Evolutionary conservation across 2,797 vertebrate species (phyloP).

Genomic region (Champsocephalus esox): DNA sequence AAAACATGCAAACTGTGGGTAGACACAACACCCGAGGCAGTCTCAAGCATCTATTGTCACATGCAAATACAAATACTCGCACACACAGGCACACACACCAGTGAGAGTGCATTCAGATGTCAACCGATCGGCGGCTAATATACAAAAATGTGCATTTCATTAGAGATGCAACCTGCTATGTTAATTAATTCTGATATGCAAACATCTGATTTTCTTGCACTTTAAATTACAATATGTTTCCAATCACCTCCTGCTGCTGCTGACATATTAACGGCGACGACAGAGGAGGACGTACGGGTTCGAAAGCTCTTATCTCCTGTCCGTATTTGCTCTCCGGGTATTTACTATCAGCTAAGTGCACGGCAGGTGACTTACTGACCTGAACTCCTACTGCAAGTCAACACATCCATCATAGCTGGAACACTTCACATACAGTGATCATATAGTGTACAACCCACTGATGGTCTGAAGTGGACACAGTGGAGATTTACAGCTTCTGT

Average conservation of each 20-base stretch:
- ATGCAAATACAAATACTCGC: conserved; percentile 42
- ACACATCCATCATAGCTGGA: conserved; percentile 62
- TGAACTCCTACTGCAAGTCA: conserved; percentile 49
- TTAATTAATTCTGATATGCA: conserved; percentile 32
- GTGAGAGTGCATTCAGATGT: conserved; percentile 34
- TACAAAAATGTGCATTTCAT: conserved; percentile 49
- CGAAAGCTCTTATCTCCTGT: conserved; percentile 65
- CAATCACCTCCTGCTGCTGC: conserved; percentile 41
- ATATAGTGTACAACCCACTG: conserved; percentile 29
- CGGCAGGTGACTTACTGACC: conserved; percentile 58
- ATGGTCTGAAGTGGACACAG: conserved; percentile 23
- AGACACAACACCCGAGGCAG: conserved; percentile 60
- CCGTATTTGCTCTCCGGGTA: conserved; percentile 67
- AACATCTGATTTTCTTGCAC: conserved; percentile 16
- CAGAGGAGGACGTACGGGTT: conserved; percentile 48
- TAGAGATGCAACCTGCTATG: conserved; percentile 12
- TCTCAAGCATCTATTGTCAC: conserved; percentile 30
- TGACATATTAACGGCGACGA: conserved; percentile 49
- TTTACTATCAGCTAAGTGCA: conserved; percentile 72
- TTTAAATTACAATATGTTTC: conserved; percentile 23
- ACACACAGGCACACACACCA: background rate
- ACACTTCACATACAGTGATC: conserved; percentile 52
- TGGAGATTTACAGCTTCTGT: conserved; percentile 41
- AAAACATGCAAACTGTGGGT: conserved; percentile 63
- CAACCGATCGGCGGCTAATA: conserved; percentile 46